Evolutionary conservation across 2,888 invertebrate genomes (phyloP).

Genomic region (Orthosia cruda): DNA sequence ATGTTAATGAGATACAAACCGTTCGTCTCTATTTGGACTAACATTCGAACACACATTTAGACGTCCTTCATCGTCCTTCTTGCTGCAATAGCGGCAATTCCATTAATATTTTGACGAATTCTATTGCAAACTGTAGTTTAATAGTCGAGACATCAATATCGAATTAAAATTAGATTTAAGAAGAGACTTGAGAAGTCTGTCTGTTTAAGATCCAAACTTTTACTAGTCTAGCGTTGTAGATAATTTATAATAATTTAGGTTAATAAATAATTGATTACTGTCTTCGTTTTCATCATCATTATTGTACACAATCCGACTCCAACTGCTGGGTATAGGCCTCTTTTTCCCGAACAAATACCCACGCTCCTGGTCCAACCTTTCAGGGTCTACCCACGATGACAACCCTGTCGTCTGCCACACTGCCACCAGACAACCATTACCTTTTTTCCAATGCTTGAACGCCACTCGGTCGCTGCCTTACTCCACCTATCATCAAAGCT

Average conservation of each 20-base stretch:
- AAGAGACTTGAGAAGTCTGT: not conserved
- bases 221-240: not conserved
- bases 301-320: not conserved
- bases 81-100: conserved; percentile 32
- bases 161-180: not conserved
- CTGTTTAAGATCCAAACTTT: not conserved
- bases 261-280: not conserved
- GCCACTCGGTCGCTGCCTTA: not conserved
- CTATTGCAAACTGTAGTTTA: not conserved
- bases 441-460: not conserved
- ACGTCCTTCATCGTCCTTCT: conserved; percentile 25
- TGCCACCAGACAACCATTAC: no score
- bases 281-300: not conserved
- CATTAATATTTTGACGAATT: conserved; percentile 19
- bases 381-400: no score
- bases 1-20: conserved; percentile 38
- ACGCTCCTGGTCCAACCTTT: no score
- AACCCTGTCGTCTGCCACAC: no score
- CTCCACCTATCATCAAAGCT: not conserved
- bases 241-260: not conserved
- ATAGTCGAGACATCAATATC: not conserved
- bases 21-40: conserved; percentile 17
- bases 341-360: not conserved
- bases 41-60: conserved; percentile 25
- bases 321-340: not conserved